Evolutionary conservation across 2,797 vertebrate genomes (phyloP).

Genomic region (Lacerta viridis): DNA sequence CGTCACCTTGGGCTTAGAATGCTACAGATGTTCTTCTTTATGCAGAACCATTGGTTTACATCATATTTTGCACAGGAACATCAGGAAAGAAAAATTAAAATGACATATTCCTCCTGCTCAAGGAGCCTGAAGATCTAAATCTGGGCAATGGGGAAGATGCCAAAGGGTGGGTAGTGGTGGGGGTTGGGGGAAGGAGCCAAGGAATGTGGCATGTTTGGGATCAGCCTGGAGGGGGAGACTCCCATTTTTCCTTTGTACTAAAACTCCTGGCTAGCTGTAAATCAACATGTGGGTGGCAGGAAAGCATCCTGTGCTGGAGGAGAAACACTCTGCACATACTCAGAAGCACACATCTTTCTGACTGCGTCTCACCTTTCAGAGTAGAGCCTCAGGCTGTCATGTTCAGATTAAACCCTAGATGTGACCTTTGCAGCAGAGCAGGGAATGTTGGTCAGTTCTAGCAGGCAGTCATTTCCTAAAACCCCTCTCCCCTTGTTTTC

Average conservation of each 20-base stretch:
- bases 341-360: not conserved
- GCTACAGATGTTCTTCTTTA: not conserved
- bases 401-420: not conserved
- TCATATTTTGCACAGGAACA: not conserved
- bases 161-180: not conserved
- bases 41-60: not conserved
- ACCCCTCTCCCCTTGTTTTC: too few species aligned
- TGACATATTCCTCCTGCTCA: not conserved
- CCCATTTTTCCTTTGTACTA: not conserved
- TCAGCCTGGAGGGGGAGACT: not conserved
- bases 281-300: not conserved
- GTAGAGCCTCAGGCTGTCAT: not conserved
- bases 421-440: not conserved
- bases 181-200: not conserved
- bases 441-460: not conserved
- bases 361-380: not conserved
- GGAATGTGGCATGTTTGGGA: not conserved
- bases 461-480: not conserved
- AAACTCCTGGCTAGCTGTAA: not conserved
- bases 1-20: not conserved
- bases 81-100: not conserved
- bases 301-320: not conserved
- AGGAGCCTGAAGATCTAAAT: too few species aligned
- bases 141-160: not conserved
- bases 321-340: not conserved